Conservation (phyloP, 2,797 vertebrate genomes). For the Ambastaia sidthimunki region DNA sequence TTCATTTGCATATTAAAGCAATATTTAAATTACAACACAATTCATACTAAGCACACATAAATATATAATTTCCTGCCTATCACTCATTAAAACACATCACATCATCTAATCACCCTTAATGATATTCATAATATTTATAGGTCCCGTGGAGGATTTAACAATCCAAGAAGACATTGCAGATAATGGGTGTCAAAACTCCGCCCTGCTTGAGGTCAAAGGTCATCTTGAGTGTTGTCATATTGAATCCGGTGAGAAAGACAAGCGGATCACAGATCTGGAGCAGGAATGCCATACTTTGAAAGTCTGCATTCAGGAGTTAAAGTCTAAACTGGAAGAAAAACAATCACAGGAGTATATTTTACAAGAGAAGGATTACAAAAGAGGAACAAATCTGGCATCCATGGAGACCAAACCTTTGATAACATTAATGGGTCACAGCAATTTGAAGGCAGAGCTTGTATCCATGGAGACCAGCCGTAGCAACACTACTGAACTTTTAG, state of each 20-base stretch:
- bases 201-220: slow-evolving; percentile 62
- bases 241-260: slow-evolving; percentile 71
- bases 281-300: slow-evolving; percentile 45
- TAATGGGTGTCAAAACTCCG: slow-evolving; percentile 62
- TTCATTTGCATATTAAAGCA: neutral
- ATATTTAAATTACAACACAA: neutral
- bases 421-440: neutral
- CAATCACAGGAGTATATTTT: neutral
- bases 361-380: slow-evolving; percentile 51
- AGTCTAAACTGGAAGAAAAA: slow-evolving; percentile 48
- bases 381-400: slow-evolving; percentile 49
- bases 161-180: slow-evolving; percentile 3
- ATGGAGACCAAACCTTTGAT: slow-evolving; percentile 22
- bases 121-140: slow-evolving; percentile 28
- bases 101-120: neutral
- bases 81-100: neutral
- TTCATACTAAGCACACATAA: neutral
- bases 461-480: slow-evolving; percentile 19
- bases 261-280: slow-evolving; percentile 65
- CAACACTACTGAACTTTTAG: slow-evolving; percentile 10
- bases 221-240: slow-evolving; percentile 45
- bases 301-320: slow-evolving; percentile 39
- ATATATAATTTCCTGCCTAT: neutral
- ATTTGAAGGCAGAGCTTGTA: slow-evolving; percentile 26
- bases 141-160: slow-evolving; percentile 59